phyloP scores from a whole-genome alignment of 2,797 vertebrate species.

The Sorex maritimensis region DNA sequence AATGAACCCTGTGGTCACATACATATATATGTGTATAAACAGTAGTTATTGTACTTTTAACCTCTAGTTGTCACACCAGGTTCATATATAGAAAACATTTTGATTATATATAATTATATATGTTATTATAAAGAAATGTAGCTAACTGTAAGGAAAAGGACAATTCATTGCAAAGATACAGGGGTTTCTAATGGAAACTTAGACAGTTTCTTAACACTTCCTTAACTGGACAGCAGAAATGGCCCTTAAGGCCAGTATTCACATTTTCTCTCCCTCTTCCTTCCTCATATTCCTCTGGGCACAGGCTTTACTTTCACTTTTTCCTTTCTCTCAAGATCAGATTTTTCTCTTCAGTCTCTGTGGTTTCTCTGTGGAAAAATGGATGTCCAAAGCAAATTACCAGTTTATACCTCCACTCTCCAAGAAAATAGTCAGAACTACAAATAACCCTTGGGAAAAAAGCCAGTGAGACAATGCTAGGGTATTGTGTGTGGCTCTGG shows the following conservation, averaged over 20 bases:
- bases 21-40: neutral
- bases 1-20: neutral
- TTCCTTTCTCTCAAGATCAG: neutral
- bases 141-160: neutral
- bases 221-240: neutral
- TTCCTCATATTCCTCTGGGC: neutral
- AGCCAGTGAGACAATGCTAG: neutral
- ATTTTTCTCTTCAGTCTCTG: neutral
- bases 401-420: neutral
- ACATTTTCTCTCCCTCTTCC: neutral
- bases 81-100: slow-evolving; percentile 12
- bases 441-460: neutral
- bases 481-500: neutral
- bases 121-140: neutral
- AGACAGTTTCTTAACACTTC: neutral
- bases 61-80: neutral
- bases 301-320: neutral
- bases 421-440: neutral
- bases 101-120: neutral
- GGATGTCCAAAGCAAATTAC: too few species aligned
- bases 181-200: neutral
- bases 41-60: slow-evolving; percentile 2
- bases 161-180: neutral
- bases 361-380: neutral
- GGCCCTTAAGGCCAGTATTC: neutral